phyloP scores from a whole-genome alignment of 2,888 invertebrate genomes.

The Drosophila suboccidentalis region DNA sequence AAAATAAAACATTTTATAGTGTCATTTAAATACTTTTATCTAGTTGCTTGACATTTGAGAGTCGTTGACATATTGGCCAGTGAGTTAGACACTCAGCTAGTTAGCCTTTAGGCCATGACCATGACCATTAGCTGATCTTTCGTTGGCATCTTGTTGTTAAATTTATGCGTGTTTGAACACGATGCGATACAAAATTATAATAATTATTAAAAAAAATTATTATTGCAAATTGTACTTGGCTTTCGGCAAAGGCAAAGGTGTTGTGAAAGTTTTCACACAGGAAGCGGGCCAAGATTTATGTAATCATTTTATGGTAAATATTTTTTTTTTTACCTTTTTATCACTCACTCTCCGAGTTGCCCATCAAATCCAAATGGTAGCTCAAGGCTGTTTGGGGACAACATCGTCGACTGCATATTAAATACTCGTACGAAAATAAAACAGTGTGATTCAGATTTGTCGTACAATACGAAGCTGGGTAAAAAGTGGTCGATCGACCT shows the following conservation, averaged over 20 bases:
- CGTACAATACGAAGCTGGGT: conserved; percentile 16
- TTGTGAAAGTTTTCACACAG: conserved; percentile 74
- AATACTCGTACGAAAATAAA: conserved; percentile 39
- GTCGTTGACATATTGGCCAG: conserved; percentile 52
- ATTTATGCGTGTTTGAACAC: conserved; percentile 47
- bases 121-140: conserved; percentile 44
- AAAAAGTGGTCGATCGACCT: conserved; percentile 62
- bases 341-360: conserved; percentile 37
- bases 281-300: conserved; percentile 72
- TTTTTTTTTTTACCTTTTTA: conserved; percentile 35
- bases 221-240: conserved; percentile 21
- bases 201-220: conserved; percentile 53
- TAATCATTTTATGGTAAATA: conserved; percentile 49
- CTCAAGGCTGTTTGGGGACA: conserved; percentile 67
- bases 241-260: conserved; percentile 30
- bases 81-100: conserved; percentile 4
- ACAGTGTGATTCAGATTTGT: conserved; percentile 64
- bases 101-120: conserved; percentile 51
- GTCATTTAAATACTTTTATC: conserved; percentile 31
- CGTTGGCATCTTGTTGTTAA: conserved; percentile 30
- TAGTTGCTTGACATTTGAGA: conserved; percentile 41
- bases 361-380: conserved; percentile 54
- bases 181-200: conserved; percentile 47
- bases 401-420: conserved; percentile 59
- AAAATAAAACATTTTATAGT: conserved; percentile 20